Base-by-base conservation (phyloP, 1,140 invertebrate genomes). In the Penaeus indicus region DNA sequence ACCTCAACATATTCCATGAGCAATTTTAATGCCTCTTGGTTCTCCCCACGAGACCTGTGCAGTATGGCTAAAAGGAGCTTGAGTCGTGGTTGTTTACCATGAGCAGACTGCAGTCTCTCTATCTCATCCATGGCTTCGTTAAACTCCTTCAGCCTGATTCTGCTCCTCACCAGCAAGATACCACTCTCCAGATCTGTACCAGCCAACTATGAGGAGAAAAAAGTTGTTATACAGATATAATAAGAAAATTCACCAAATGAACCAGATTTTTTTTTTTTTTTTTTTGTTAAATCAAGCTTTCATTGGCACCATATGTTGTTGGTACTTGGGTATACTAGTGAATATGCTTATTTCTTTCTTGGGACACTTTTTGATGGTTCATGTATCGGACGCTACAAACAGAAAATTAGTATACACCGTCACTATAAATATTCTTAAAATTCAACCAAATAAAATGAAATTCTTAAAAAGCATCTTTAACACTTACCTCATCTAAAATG, bases 401-500 rank as follows among this genome's bases (percentile, higher is more conserved):
- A 54, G 16, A 54, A 1, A 54, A 13, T 67, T 69, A 61, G 62
- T 84, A 64, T 27, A 8, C 3, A 42, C 38, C 38, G 69, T 25
- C 42, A 67, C 62, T 25, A 63, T 21, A 84, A 69, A 67, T 54
- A 64, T 38, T 54, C 25, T 67, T 10, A 63, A 64, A 69, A 32
- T 47, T 19, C 1, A 79, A 38, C 47, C 60, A 86, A 75, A 25
- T 13, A 11, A 21, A 75, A 54, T 13, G 54, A 42, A 8, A 42
- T 42, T 42, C 7, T 42, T 42, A 8, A 42, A 8, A 42, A 7
- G 1, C 38, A 42, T 7, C 38, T 42, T 42, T 42, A 22, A 18
- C 22, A 38, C 81, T 78, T 64, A 84, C 87, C 63, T 90, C 47
- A 64, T 85, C 84, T 63, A 90, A 72, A 13, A 90, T 88, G 18